phyloP scores from a whole-genome alignment of 2,113 vertebrate species.

The Fregetta grallaria region DNA sequence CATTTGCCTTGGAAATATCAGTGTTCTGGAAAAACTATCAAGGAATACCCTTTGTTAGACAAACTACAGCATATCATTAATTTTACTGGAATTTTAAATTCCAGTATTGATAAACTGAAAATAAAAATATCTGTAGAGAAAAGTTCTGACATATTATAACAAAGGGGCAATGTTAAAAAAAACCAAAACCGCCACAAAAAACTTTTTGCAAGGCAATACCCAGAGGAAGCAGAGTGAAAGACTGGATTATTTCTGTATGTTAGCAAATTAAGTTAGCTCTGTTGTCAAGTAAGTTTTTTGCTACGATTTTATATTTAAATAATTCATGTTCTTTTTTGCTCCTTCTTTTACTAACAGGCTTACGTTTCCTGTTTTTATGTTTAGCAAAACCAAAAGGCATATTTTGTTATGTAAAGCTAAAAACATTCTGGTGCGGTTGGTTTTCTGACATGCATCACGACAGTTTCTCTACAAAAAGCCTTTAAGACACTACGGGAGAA shows the following conservation, averaged over 20 bases:
- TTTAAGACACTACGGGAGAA: neutral
- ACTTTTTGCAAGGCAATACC: neutral
- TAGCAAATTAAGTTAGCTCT: neutral
- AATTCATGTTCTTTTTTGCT: neutral
- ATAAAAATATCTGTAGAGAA: neutral
- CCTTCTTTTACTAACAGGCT: neutral
- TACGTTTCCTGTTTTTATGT: neutral
- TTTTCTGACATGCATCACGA: slow-evolving; percentile 17
- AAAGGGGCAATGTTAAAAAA: neutral
- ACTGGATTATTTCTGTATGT: neutral
- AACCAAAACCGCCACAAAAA: neutral
- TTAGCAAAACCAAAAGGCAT: neutral
- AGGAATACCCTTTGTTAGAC: neutral
- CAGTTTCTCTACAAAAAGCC: neutral
- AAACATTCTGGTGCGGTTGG: neutral
- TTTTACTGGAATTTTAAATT: slow-evolving; percentile 1
- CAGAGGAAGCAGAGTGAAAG: neutral
- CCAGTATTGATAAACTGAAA: neutral
- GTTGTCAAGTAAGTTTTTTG: neutral
- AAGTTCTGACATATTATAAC: neutral
- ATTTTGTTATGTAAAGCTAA: slow-evolving; percentile 10
- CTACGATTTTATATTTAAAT: neutral
- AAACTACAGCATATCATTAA: neutral
- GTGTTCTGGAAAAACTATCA: neutral
- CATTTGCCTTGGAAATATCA: slow-evolving; percentile 42